Evolutionary conservation across 1,140 invertebrate genomes (phyloP).

Genomic region (Drosophila rufa): DNA sequence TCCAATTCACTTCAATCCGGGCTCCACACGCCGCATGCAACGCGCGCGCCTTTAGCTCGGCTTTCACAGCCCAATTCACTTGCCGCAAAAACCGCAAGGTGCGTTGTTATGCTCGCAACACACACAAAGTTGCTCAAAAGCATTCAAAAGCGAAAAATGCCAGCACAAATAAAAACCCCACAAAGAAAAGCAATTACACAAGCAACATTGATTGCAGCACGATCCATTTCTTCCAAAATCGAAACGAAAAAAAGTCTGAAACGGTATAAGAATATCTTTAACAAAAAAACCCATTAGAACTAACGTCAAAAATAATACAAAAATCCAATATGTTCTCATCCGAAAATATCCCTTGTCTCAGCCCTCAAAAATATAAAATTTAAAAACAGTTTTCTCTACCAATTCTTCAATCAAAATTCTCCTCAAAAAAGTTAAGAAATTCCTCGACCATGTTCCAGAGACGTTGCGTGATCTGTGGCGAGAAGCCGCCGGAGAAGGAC

Average conservation of each 20-base stretch:
- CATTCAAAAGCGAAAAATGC: constrained; percentile 41
- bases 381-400: background rate
- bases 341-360: constrained; percentile 1
- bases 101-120: constrained; percentile 53
- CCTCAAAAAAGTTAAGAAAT: background rate
- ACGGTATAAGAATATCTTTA: background rate
- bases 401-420: constrained; percentile 16
- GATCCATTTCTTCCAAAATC: background rate
- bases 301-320: background rate
- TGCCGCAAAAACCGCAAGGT: constrained; percentile 79
- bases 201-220: constrained; percentile 11
- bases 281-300: background rate
- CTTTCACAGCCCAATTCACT: constrained; percentile 77
- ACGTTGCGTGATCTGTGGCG: constrained; percentile 67
- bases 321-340: background rate
- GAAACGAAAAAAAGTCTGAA: background rate
- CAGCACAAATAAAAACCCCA: background rate
- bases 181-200: constrained; percentile 33
- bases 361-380: constrained; percentile 2
- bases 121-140: constrained; percentile 52
- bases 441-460: constrained; percentile 7
- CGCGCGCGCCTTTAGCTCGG: constrained; percentile 33
- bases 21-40: constrained; percentile 3
- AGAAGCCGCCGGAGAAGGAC: constrained; percentile 4
- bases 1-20: constrained; percentile 20